Evolutionary conservation across 1,140 invertebrate genomes (phyloP), one percentile per base, ranked within the genome.

Genomic region (Maconellicoccus hirsutus): DNA sequence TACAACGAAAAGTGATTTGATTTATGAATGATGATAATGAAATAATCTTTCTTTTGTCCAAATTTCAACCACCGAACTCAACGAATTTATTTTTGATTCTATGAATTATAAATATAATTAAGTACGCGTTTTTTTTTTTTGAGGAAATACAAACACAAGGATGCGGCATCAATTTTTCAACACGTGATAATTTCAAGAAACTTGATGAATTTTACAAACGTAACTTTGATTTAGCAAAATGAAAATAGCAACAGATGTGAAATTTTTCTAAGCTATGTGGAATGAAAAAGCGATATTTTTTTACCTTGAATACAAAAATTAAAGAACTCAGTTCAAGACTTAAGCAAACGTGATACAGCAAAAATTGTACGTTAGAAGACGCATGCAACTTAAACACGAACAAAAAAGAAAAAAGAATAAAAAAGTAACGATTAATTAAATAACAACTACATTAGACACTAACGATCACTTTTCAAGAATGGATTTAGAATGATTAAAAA

Each of bases 401-500:
- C 3, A 25, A 66, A 3, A 23, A 66, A 23, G 22, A 23, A 25
- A 14, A 66, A 52, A 52, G n/a, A 3, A 52, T 8, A 52, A 52
- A 52, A 52, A 52, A 52, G 42, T 52, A 52, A 52, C 42, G 42
- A 66, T 66, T 66, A 66, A 66, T 66, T 25, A 66, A 66, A 66
- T 66, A 66, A 61, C 59, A 61, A 66, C 61, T 66, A 66, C 61
- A 66, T 66, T 66, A 66, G 61, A 66, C 61, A 66, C 61, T 66
- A 66, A 66, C 22, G 61, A 66, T 66, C 61, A 66, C 61, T 66
- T 66, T 25, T 66, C 25, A 25, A 23, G 61, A 66, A 66, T 66
- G 61, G 21, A 23, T 66, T 66, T 66, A 26, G 61, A 26, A 66
- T 66, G 61, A 66, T 66, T 66, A 33, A 33, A 33, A 33, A 12